Evolutionary conservation across 2,888 invertebrate species (phyloP).

Genomic region (Luffia ferchaultella): DNA sequence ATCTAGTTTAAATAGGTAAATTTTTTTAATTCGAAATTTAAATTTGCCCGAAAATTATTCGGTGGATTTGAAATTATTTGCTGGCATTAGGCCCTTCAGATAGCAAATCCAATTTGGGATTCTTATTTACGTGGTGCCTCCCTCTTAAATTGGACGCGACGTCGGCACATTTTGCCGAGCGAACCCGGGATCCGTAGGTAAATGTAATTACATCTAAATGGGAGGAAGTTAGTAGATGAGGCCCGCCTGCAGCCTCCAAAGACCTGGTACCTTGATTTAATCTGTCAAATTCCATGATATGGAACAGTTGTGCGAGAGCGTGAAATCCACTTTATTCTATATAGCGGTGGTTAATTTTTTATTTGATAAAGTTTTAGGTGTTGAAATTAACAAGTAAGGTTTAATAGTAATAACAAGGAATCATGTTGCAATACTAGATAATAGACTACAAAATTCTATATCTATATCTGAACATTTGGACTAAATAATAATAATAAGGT

Average conservation of each 20-base stretch:
- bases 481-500: too few species aligned
- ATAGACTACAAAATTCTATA: too few species aligned
- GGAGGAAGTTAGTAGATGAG: not conserved
- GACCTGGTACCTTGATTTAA: not conserved
- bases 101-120: conserved; percentile 45
- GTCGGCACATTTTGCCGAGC: not conserved
- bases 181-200: not conserved
- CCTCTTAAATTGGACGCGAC: conserved; percentile 4
- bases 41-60: not conserved
- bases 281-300: not conserved
- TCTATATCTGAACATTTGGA: too few species aligned
- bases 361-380: too few species aligned
- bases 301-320: not conserved
- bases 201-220: conserved; percentile 5
- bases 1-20: too few species aligned
- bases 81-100: conserved; percentile 19
- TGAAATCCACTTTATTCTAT: not conserved
- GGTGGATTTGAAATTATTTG: not conserved
- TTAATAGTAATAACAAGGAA: too few species aligned
- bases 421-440: too few species aligned
- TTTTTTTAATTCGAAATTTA: too few species aligned
- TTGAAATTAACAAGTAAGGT: too few species aligned
- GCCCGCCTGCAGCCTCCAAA: too few species aligned
- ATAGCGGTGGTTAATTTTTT: too few species aligned
- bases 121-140: conserved; percentile 39